Percentiles rank a stretch among this genome's conserved stretches.
Conservation (phyloP, 2,113 vertebrate species). For the Myotis lucifugus region DNA sequence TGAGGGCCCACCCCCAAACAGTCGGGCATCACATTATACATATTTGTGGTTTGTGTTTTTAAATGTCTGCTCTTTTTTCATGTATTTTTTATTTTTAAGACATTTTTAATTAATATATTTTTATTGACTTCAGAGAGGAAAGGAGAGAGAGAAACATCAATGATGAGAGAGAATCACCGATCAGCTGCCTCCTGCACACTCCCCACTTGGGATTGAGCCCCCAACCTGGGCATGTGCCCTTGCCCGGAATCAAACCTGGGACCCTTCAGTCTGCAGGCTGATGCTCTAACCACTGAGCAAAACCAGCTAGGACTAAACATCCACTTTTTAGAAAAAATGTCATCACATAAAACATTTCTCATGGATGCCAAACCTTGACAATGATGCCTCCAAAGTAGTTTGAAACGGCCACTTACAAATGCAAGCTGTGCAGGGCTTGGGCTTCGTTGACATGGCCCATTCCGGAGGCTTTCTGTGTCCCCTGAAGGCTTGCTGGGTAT, state of each 20-base stretch:
- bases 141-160: too few species aligned
- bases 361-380: background rate
- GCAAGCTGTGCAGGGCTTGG: too few species aligned
- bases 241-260: too few species aligned
- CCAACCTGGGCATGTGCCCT: too few species aligned
- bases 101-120: too few species aligned
- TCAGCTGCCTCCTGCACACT: too few species aligned
- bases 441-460: background rate
- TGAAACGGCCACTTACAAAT: background rate
- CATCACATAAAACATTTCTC: background rate
- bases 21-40: background rate
- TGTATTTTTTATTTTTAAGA: too few species aligned
- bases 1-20: background rate
- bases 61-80: background rate
- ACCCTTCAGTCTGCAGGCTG: too few species aligned
- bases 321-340: background rate
- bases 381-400: background rate
- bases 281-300: too few species aligned
- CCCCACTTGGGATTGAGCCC: too few species aligned
- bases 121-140: too few species aligned
- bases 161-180: too few species aligned
- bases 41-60: constrained; percentile 49
- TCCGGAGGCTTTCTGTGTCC: background rate
- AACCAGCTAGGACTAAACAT: background rate
- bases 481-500: background rate